Conservation (phyloP, 2,113 vertebrate genomes). For the Aspidoscelis tigris region DNA sequence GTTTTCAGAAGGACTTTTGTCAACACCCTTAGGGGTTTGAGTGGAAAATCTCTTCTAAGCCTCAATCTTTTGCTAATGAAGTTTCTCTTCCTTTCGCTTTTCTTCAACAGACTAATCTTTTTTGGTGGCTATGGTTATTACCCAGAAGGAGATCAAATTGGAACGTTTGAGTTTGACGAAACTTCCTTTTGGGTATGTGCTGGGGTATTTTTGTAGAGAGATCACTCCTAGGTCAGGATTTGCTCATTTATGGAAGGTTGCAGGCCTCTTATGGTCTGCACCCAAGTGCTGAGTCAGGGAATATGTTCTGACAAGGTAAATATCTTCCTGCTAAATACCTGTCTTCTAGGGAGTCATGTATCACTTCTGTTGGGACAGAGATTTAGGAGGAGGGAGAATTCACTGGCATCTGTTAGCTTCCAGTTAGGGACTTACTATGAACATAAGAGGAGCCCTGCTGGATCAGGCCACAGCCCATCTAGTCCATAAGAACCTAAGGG, state of each 20-base stretch:
- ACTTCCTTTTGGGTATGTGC: slow-evolving; percentile 87
- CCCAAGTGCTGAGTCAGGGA: too few relatives aligned
- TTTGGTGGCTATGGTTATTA: slow-evolving; percentile 97
- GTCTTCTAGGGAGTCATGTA: too few relatives aligned
- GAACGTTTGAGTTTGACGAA: slow-evolving; percentile 94
- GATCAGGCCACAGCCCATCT: too few relatives aligned
- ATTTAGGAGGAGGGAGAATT: not conserved
- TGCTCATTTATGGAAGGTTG: not conserved
- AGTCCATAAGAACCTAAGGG: too few relatives aligned
- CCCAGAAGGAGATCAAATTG: slow-evolving; percentile 83
- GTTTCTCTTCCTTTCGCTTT: not conserved
- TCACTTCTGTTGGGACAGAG: not conserved
- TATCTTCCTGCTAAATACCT: not conserved
- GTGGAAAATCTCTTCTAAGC: not conserved
- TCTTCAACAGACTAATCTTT: slow-evolving; percentile 85
- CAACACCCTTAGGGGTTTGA: too few relatives aligned
- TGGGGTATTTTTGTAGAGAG: not conserved
- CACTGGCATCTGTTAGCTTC: not conserved
- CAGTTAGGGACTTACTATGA: too few relatives aligned
- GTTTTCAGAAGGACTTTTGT: too few relatives aligned
- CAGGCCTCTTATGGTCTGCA: not conserved
- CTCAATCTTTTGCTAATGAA: not conserved
- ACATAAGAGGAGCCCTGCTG: too few relatives aligned
- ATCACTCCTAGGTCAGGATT: not conserved
- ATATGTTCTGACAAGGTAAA: not conserved